Evolutionary conservation across 2,113 vertebrate genomes (phyloP).

Genomic region (Panurus biarmicus): DNA sequence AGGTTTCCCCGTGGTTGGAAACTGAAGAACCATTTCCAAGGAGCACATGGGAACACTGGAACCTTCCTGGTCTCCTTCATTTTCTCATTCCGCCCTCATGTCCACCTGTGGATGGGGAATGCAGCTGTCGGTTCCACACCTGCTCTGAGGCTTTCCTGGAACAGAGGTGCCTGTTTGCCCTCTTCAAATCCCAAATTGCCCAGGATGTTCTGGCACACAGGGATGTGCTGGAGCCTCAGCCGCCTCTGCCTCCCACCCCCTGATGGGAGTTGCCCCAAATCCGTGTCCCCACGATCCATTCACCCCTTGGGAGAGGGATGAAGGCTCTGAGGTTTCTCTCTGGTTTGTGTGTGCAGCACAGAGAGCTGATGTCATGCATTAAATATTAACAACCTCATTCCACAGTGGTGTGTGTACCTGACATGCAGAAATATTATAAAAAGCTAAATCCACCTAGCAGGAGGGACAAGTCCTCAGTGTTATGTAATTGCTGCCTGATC

Average conservation of each 20-base stretch:
- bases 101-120: accelerated
- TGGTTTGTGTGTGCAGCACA: background rate
- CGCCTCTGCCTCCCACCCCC: accelerated
- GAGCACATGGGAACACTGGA: background rate
- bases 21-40: background rate
- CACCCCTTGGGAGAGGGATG: background rate
- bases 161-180: background rate
- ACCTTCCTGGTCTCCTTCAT: background rate
- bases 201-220: too few relatives aligned
- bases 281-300: accelerated
- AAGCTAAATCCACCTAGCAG: background rate
- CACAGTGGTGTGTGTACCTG: background rate
- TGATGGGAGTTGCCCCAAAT: accelerated
- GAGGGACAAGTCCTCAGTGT: background rate
- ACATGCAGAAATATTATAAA: background rate
- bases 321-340: background rate
- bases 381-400: background rate
- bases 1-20: background rate
- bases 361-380: background rate
- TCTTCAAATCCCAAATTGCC: background rate
- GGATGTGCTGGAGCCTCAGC: background rate
- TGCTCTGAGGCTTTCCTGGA: background rate
- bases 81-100: accelerated
- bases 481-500: background rate
- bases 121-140: background rate